phyloP scores from a whole-genome alignment of 1,140 invertebrate species.

The Diabrotica virgifera region DNA sequence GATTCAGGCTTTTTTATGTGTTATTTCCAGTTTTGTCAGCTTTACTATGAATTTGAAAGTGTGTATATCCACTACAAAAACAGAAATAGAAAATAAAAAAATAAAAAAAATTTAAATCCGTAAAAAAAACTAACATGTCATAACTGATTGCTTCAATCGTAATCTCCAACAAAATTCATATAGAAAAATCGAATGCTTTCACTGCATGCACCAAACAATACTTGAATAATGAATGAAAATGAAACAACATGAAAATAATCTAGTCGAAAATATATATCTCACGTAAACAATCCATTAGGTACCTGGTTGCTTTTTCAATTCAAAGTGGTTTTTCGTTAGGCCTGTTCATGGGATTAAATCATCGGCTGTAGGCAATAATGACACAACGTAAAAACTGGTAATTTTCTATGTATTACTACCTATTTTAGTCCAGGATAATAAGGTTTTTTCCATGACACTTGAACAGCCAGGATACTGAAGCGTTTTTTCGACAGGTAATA shows the following conservation, averaged over 20 bases:
- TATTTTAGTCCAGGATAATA: too few relatives aligned
- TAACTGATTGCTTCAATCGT: background rate
- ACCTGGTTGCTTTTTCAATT: slow-evolving; percentile 14
- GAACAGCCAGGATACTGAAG: too few relatives aligned
- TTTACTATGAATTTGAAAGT: too few relatives aligned
- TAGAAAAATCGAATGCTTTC: background rate
- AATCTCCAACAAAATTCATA: background rate
- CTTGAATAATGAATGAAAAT: slow-evolving; percentile 7
- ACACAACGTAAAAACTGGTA: too few relatives aligned
- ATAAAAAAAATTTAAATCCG: background rate
- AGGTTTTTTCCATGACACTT: too few relatives aligned
- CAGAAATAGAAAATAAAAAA: background rate
- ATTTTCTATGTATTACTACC: too few relatives aligned
- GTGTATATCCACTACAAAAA: too few relatives aligned
- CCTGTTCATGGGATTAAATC: background rate
- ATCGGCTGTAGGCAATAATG: too few relatives aligned
- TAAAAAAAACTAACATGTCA: background rate
- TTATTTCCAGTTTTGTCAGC: too few relatives aligned
- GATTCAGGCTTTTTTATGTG: too few relatives aligned
- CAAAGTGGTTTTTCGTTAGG: background rate
- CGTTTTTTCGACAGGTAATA: too few relatives aligned
- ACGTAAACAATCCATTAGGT: slow-evolving; percentile 17
- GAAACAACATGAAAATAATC: slow-evolving; percentile 6
- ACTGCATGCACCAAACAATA: background rate
- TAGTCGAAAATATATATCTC: slow-evolving; percentile 7